Evolutionary conservation across 1,140 invertebrate species (phyloP).

Genomic region (Oreohelix idahoensis): DNA sequence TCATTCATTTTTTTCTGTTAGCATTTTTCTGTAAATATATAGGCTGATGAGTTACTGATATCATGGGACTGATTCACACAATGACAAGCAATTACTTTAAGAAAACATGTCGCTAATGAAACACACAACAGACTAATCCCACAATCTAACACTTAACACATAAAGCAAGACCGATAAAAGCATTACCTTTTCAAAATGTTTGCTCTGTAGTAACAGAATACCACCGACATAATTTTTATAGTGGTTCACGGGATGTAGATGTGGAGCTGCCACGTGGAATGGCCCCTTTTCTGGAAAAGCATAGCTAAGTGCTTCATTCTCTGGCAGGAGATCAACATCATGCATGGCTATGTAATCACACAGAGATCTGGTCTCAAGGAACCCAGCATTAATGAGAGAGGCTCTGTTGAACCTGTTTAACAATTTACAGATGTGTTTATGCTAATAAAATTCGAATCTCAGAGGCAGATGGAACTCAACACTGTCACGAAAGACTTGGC

Average conservation of each 20-base stretch:
- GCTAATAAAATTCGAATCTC: no score
- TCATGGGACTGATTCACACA: no score
- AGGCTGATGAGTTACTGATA: no score
- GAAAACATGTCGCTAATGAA: no score
- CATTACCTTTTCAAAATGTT: conserved; percentile 79
- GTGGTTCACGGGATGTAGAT: conserved; percentile 94
- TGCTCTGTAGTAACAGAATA: conserved; percentile 88
- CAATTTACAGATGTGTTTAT: no score
- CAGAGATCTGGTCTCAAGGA: conserved; percentile 77
- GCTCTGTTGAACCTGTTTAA: conserved; percentile 92
- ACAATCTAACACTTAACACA: no score
- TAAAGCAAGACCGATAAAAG: not conserved
- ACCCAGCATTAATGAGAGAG: conserved; percentile 97
- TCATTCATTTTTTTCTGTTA: no score
- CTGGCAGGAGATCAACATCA: conserved; percentile 96
- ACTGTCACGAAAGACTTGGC: no score
- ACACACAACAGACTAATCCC: no score
- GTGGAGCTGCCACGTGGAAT: conserved; percentile 70
- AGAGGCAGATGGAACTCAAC: no score
- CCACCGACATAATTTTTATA: conserved; percentile 98
- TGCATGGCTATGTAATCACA: conserved; percentile 99
- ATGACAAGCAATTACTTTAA: no score
- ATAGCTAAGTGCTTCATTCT: conserved; percentile 88
- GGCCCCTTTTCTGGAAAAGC: conserved; percentile 78
- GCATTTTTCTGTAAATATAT: no score